Base-by-base conservation (phyloP, 2,888 invertebrate species). In the Phanerotoma sp. region DNA sequence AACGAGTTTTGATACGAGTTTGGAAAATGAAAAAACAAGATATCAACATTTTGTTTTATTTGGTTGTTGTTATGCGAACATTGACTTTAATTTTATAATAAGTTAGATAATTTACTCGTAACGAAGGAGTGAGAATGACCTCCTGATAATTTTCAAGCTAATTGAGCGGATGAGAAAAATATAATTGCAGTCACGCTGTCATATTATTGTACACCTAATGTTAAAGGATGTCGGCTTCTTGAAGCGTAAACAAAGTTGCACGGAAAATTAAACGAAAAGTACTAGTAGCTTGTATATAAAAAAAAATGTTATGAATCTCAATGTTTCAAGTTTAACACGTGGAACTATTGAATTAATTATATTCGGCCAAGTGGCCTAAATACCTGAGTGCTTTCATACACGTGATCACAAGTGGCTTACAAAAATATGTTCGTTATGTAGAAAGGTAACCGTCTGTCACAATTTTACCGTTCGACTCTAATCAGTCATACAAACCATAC, bases 131-230 rank as follows among this genome's bases (percentile, higher is more conserved):
- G 32, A 47, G 16, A 37, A 41, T 58, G 57, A 61, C 50, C 52
- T 58, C 52, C 52, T 61, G 56, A 18, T 18, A 57, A 50, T 42
- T 53, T 55, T 55, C 51, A 53, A 28, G 45, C 50, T 57, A 57
- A 61, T 61, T 61, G 56, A 47, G 25, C 56, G 35, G 22, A 46
- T 21, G 21, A 42, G 51, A 54, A 16, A 46, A 37, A 56, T 54
- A 55, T 60, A 60, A 60, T 60, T 60, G 60, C 20, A 42, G 33
- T 25, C 37, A 47, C 51, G 50, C 37, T 40, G 37, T 54, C 42
- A 45, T 51, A 32, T 15, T 18, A 25, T 11, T 20, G 33, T 13
- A 28, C 40, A 20, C 38, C 20, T 18, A 18, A 38, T 38, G 20
- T 7, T 49, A 7, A 30, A 38, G 40, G 28, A 35, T 42, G 44